Conservation (phyloP, 2,888 invertebrate species). For the Coelogynopora nodosa region DNA sequence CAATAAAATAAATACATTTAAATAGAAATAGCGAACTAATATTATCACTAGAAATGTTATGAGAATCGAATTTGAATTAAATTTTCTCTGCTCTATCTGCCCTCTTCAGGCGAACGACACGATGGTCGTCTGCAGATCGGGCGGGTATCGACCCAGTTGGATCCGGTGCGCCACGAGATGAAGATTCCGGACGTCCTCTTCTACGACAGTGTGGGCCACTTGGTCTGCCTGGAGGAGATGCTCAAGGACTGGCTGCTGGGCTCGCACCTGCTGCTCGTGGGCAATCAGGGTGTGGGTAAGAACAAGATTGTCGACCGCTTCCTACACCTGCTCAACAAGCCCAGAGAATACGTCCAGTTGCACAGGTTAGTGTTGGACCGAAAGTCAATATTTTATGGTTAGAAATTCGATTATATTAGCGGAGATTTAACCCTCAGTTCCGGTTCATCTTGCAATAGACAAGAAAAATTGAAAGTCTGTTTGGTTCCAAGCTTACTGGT, state of each 20-base stretch:
- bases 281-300: conserved; percentile 90
- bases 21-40: too few relatives aligned
- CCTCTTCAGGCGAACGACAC: background rate
- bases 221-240: conserved; percentile 77
- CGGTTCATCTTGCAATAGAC: too few relatives aligned
- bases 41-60: too few relatives aligned
- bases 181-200: conserved; percentile 91
- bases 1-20: too few relatives aligned
- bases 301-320: conserved; percentile 90
- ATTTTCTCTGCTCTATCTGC: too few relatives aligned
- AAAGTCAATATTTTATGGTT: background rate
- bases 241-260: conserved; percentile 83
- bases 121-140: background rate
- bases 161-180: conserved; percentile 64
- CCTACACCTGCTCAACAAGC: conserved; percentile 78
- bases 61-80: too few relatives aligned
- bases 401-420: too few relatives aligned
- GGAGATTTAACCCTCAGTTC: too few relatives aligned
- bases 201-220: conserved; percentile 85
- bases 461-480: too few relatives aligned
- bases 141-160: background rate
- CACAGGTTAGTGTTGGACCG: conserved; percentile 64
- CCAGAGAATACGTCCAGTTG: conserved; percentile 88
- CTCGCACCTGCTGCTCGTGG: conserved; percentile 80
- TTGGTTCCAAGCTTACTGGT: too few relatives aligned